Evolutionary conservation across 2,797 vertebrate genomes (phyloP).

Genomic region (Cirrhinus mrigala): DNA sequence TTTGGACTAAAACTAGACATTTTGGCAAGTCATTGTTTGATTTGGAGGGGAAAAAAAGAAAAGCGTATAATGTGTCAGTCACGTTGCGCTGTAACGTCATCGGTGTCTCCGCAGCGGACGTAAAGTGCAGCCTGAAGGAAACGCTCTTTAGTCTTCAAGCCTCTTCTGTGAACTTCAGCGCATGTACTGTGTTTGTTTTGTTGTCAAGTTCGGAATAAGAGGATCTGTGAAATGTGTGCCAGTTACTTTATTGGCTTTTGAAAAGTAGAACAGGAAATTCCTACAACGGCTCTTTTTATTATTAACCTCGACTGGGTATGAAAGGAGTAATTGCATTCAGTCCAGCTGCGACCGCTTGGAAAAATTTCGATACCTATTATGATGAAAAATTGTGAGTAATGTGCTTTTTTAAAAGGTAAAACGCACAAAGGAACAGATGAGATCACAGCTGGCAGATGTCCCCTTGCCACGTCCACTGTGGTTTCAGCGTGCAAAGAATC

Average conservation of each 20-base stretch:
- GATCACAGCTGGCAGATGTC: slow-evolving; percentile 52
- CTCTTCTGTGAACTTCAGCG: slow-evolving; percentile 21
- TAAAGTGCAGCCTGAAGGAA: slow-evolving; percentile 39
- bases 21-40: background rate
- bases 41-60: background rate
- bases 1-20: background rate
- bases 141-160: background rate
- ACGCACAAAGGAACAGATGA: slow-evolving; percentile 17
- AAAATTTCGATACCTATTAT: background rate
- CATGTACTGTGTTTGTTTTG: slow-evolving; percentile 28
- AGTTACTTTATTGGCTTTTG: slow-evolving; percentile 25
- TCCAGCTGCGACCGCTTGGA: background rate
- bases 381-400: slow-evolving; percentile 28
- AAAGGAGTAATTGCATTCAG: background rate
- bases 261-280: slow-evolving; percentile 56
- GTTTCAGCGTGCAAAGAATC: slow-evolving; percentile 31
- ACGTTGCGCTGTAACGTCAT: slow-evolving; percentile 23
- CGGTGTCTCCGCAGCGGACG: slow-evolving; percentile 26
- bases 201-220: slow-evolving; percentile 18
- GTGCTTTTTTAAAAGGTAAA: slow-evolving; percentile 23
- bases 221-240: slow-evolving; percentile 39
- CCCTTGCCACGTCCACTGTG: slow-evolving; percentile 47
- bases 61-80: background rate
- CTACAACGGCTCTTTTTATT: slow-evolving; percentile 35
- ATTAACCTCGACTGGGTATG: slow-evolving; percentile 14